Evolutionary conservation across 2,888 invertebrate species (phyloP), one percentile per base, ranked within the genome.

Genomic region (Erpobdella octoculata): DNA sequence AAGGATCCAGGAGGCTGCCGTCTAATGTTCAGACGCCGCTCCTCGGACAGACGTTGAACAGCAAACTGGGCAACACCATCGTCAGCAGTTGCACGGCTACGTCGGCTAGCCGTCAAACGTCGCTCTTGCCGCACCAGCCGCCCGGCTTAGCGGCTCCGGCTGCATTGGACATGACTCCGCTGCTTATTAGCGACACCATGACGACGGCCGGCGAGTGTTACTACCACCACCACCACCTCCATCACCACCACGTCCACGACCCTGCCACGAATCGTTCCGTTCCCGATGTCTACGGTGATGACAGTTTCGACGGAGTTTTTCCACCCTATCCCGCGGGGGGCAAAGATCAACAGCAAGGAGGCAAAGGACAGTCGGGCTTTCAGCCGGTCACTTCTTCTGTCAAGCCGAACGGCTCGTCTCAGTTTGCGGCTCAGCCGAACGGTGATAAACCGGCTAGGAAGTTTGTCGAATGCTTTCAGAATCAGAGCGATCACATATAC

Each of bases 401-500:
- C 12, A 12, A 15, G 12, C 46, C 46, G 46, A 12, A 12, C n/a
- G 46, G 12, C 46, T 62, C 12, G 3, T 31, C 33, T 1, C 62
- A 62, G 62, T 9, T 31, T 62, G 31, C 28, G 3, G 31, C 9
- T 5, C 46, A 21, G 28, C 25, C 28, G 28, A 67, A 37, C 18
- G 33, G 46, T 31, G 69, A 69, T 1, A 69, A 69, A n/a, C 21
- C 15, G 2, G 33, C 12, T 15, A 33, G 31, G 25, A 53, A 53
- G 12, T 12, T 53, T 3, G 58, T 69, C 48, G 58, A 69, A 12
- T 48, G 35, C 2, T 69, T 53, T 36, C 58, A 53, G 9, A 69
- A 33, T 46, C 69, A 69, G 58, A 35, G 25, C 25, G 69, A 69
- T 48, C 69, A 69, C 58, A 69, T 69, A n/a, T 69, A 69, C 37